phyloP scores from a whole-genome alignment of 2,888 invertebrate species.

The Eugnorisma glareosa region DNA sequence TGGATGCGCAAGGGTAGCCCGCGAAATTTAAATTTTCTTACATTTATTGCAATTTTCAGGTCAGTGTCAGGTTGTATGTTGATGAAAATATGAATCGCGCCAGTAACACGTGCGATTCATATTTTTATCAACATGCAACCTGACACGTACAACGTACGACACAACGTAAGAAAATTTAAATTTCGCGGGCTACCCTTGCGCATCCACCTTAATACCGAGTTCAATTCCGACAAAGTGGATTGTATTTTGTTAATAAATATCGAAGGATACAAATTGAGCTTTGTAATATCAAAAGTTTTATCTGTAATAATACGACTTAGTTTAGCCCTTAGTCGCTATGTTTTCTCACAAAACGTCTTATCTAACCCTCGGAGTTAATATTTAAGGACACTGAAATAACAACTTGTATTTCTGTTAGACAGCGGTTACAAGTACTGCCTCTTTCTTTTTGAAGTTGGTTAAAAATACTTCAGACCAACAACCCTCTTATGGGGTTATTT shows the following conservation, averaged over 20 bases:
- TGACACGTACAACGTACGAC: too few species aligned
- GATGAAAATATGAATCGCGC: too few species aligned
- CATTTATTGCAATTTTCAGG: too few species aligned
- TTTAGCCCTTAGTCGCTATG: slow-evolving; percentile 71
- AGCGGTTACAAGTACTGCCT: slow-evolving; percentile 3
- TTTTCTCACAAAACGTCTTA: slow-evolving; percentile 78
- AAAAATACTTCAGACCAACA: slow-evolving; percentile 12
- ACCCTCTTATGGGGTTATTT: neutral
- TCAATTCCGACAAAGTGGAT: slow-evolving; percentile 24
- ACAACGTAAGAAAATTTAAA: too few species aligned
- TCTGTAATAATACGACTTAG: slow-evolving; percentile 48
- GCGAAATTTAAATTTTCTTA: too few species aligned
- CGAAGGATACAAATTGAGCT: slow-evolving; percentile 19
- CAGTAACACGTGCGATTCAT: too few species aligned
- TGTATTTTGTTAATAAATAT: slow-evolving; percentile 36
- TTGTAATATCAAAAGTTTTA: slow-evolving; percentile 44
- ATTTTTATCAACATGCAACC: too few species aligned
- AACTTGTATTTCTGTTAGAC: slow-evolving; percentile 29
- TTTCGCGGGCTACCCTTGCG: too few species aligned
- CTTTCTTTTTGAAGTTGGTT: neutral
- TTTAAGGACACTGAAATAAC: slow-evolving; percentile 46
- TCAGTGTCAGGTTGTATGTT: too few species aligned
- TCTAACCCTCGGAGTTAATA: slow-evolving; percentile 43
- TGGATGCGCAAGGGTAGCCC: too few species aligned
- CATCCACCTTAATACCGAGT: neutral